Base-by-base conservation (phyloP, 2,888 invertebrate genomes). In the Lacanobia wlatinum region DNA sequence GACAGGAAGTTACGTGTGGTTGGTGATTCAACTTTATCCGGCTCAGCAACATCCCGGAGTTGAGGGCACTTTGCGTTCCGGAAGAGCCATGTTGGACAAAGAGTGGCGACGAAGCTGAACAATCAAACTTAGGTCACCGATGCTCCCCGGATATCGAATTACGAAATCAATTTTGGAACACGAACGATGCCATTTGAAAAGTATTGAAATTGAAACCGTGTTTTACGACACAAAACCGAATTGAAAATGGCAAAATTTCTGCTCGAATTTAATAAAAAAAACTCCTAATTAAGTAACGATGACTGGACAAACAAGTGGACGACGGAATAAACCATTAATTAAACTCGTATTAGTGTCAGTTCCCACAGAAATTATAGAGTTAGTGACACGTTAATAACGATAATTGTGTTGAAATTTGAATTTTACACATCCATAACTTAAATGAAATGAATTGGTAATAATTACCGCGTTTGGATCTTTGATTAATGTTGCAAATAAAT, bases 21-120 rank as follows among this genome's bases (percentile, higher is more conserved):
- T 87, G 87, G 86, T 84, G 88, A 89, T 90, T 90, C 87, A 87
- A 85, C 82, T 83, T 90, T 88, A 87, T 92, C 91, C 92, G 90
- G 90, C 82, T 87, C 75, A 74, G 76, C 86, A 73, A 78, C 72
- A 86, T 89, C 88, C 89, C 86, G 87, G 86, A 53, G 88, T 87
- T 87, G 85, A 90, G 89, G 83, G 88, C 87, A 90, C 90, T 91
- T 87, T 83, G 87, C 78, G 82, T 87, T 84, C 88, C 91, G 92
- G 91, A 91, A 90, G 88, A 82, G 86, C 84, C 73, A 82, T 82
- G 77, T 86, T 87, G 87, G 80, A 91, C 90, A 90, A 90, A 92
- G 89, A 89, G 87, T 80, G 77, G 70, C 71, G 84, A 84, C 86
- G 80, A 83, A 77, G 82, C 80, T 78, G 67, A 80, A 87, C 86